These are phyloP conservation scores for Pangasianodon gigas DNA, from an alignment of 2,113 vertebrate genomes.

Conservation along the genomic window DNA sequence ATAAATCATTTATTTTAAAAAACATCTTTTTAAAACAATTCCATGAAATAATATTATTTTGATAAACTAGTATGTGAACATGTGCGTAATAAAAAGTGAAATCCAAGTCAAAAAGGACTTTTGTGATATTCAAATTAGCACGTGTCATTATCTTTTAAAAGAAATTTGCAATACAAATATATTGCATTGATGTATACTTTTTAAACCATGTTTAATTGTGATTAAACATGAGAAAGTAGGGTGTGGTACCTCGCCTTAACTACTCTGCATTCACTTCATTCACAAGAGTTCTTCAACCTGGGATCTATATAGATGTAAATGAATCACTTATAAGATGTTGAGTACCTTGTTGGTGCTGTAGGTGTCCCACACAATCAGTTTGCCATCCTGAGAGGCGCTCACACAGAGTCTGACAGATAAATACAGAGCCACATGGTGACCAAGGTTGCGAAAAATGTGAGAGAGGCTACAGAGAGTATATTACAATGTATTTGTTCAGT, in stretches of 20 bases:
- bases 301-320: neutral
- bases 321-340: neutral
- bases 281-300: neutral
- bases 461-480: neutral
- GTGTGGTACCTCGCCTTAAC: neutral
- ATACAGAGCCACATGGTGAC: neutral
- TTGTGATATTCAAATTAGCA: neutral
- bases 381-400: constrained; percentile 97
- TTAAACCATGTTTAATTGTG: neutral
- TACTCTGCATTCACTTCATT: neutral
- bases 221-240: neutral
- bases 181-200: neutral
- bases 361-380: constrained; percentile 97
- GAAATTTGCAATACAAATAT: neutral
- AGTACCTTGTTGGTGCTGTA: constrained; percentile 94
- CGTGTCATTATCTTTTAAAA: neutral
- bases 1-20: neutral
- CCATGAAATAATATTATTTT: neutral
- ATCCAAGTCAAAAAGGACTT: neutral
- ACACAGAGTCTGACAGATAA: constrained; percentile 82
- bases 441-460: neutral
- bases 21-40: neutral
- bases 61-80: neutral
- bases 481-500: neutral
- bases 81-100: neutral